A percentile compares a stretch with the other conserved stretches of the same genome.
Evolutionary conservation across 2,113 vertebrate species (phyloP).

Genomic region (Prietella phreatophila): DNA sequence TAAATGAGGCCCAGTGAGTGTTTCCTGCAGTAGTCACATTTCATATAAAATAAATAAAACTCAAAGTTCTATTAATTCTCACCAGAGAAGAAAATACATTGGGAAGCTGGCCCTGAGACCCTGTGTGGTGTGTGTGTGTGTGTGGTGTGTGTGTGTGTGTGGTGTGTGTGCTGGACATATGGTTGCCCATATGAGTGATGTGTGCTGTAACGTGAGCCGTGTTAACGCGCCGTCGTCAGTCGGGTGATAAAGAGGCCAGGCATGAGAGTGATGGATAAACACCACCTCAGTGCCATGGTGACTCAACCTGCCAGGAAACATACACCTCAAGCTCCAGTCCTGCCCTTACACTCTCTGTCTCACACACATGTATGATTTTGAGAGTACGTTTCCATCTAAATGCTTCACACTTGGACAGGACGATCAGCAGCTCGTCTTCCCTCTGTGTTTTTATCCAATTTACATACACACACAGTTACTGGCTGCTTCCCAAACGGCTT

Average conservation of each 20-base stretch:
- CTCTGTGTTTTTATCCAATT: background rate
- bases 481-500: background rate
- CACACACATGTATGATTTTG: background rate
- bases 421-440: background rate
- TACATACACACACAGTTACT: background rate
- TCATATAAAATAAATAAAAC: background rate
- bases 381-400: slow-evolving; percentile 8
- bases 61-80: background rate
- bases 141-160: background rate
- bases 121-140: background rate
- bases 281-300: slow-evolving; percentile 39
- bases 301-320: slow-evolving; percentile 48
- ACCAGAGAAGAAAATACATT: no score
- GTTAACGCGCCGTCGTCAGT: slow-evolving; percentile 23
- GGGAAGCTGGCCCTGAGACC: background rate
- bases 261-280: slow-evolving; percentile 49
- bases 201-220: slow-evolving; percentile 46
- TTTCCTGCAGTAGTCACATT: background rate
- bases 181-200: background rate
- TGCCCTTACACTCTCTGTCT: background rate
- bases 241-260: slow-evolving; percentile 26
- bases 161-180: background rate
- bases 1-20: background rate
- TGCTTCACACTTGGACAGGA: background rate
- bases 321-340: background rate